Conservation (phyloP, 2,888 invertebrate species). For the Chironomus riparius region DNA sequence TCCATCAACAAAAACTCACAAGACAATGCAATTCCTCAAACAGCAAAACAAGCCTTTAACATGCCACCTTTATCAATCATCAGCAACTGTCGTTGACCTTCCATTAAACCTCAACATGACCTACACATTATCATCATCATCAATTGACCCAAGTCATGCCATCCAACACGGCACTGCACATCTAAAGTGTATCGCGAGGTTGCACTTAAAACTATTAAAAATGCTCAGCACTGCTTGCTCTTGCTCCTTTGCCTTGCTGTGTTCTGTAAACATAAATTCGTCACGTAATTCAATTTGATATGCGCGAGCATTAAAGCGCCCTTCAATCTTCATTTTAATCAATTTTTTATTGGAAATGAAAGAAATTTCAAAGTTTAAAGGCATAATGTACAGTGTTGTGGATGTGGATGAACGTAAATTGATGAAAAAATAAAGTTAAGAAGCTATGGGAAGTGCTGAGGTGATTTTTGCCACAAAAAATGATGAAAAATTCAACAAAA, state of each 20-base stretch:
- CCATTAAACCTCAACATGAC: background rate
- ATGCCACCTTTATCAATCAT: background rate
- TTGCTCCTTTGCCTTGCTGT: background rate
- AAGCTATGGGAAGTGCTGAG: no score
- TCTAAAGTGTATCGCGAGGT: no score
- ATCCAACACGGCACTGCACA: background rate
- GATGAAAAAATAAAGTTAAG: background rate
- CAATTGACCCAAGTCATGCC: background rate
- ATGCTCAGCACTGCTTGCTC: no score
- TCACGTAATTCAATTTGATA: slow-evolving; percentile 6
- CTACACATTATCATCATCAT: background rate
- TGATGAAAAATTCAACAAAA: no score
- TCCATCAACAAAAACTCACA: no score
- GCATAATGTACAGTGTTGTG: no score
- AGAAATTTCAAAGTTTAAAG: background rate
- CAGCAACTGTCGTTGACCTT: background rate
- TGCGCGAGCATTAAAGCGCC: slow-evolving; percentile 1
- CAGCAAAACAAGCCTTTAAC: no score
- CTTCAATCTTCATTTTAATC: background rate
- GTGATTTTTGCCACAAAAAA: no score
- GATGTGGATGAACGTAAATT: background rate
- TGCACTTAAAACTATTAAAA: background rate
- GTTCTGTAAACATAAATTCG: background rate
- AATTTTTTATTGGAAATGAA: background rate
- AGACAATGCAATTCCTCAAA: no score